Base-by-base conservation (phyloP, 2,888 invertebrate genomes). In the Leptopilina syphax region DNA sequence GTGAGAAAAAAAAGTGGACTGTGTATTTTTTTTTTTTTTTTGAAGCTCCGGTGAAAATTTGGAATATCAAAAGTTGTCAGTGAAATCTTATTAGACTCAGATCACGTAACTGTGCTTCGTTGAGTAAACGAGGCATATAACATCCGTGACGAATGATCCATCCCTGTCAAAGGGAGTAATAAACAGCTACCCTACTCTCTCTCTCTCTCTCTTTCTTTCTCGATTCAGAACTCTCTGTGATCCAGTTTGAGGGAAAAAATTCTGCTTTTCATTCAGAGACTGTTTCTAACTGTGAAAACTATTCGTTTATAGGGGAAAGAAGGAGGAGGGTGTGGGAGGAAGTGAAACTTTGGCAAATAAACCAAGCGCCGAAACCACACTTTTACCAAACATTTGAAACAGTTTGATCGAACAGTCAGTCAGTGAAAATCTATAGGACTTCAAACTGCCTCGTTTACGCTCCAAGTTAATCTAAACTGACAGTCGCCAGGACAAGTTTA, bases 81-180 rank as follows among this genome's bases (percentile, higher is more conserved):
- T 73, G 73, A 13, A 73, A 73, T 73, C 73, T 73, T 57, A 73
- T 73, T 73, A 54, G 73, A 73, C 73, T 73, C 73, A 8, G 57
- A 73, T 73, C 73, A 73, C 73, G 73, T 73, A 73, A 73, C 73
- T 57, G 73, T 57, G 73, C 54, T 73, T 73, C 57, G 73, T 73
- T 34, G 57, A 57, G 73, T 73, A 57, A 73, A 73, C 73, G 73
- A 57, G 34, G 73, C 57, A 34, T 54, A 70, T 57, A 73, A 73
- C 73, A 73, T 57, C 73, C 73, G 73, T 73, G 57, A 73, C 57
- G 73, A 73, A 73, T 34, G 73, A 60, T 57, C 50, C 57, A 57
- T 34, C 57, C 34, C 34, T 54, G 57, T 12, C 57, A 57, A 63
- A 73, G n/a, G 57, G 57, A 27, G 73, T 57, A 57, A 57, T 73